Conservation (phyloP, 2,113 vertebrate genomes). For the Brachirus orientalis region DNA sequence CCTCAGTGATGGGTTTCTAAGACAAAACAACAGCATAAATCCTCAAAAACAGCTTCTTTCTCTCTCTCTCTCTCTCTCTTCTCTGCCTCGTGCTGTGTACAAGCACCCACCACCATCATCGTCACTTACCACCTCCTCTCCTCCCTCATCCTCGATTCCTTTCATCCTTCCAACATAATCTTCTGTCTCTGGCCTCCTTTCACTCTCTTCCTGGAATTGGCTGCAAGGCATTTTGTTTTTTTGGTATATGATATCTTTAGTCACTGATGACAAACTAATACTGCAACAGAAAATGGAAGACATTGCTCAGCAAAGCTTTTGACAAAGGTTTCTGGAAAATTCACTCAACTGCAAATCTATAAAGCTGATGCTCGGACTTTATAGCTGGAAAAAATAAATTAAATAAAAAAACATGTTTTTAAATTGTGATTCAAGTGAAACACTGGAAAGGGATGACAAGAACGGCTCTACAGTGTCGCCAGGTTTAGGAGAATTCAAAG, state of each 20-base stretch:
- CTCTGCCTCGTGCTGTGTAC: slow-evolving; percentile 31
- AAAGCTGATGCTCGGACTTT: too few relatives aligned
- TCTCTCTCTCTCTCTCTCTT: slow-evolving; percentile 14
- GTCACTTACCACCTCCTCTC: slow-evolving; percentile 64
- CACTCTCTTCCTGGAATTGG: slow-evolving; percentile 46
- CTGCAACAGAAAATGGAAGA: too few relatives aligned
- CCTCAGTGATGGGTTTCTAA: slow-evolving; percentile 35
- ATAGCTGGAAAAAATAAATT: too few relatives aligned
- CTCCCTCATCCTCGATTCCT: slow-evolving; percentile 67
- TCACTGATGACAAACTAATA: slow-evolving; percentile 54
- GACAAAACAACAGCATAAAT: slow-evolving; percentile 47
- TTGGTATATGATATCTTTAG: slow-evolving; percentile 48
- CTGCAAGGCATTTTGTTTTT: slow-evolving; percentile 53
- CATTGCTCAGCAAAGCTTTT: slow-evolving; percentile 5
- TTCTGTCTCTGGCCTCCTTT: slow-evolving; percentile 76
- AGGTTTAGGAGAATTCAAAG: too few relatives aligned
- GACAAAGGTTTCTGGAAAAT: slow-evolving; percentile 38
- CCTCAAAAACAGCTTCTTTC: slow-evolving; percentile 33
- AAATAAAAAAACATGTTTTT: too few relatives aligned
- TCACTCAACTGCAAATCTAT: too few relatives aligned
- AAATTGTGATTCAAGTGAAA: too few relatives aligned
- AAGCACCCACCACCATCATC: slow-evolving; percentile 27
- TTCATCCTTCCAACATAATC: slow-evolving; percentile 68
- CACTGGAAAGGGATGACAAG: too few relatives aligned
- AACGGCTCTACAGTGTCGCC: too few relatives aligned